Conservation (phyloP, 2,888 invertebrate genomes). For the Idaea straminata region DNA sequence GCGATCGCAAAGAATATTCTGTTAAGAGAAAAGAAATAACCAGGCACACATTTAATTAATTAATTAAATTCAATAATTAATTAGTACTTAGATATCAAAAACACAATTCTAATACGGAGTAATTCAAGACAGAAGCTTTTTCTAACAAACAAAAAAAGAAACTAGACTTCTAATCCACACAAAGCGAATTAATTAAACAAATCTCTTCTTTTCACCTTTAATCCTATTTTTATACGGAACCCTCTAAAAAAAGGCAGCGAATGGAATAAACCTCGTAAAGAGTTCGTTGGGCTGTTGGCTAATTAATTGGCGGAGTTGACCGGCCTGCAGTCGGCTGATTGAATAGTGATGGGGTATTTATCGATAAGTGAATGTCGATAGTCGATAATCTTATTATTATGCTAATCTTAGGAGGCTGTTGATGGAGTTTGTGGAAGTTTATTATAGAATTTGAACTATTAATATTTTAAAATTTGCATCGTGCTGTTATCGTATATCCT, state of each 20-base stretch:
- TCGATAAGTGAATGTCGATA: slow-evolving; percentile 19
- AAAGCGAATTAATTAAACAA: slow-evolving; percentile 6
- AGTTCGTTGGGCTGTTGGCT: slow-evolving; percentile 37
- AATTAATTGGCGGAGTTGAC: slow-evolving; percentile 51
- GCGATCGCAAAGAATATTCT: no score
- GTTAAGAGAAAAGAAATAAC: no score
- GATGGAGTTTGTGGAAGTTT: background rate
- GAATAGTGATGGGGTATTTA: slow-evolving; percentile 34
- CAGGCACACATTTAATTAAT: no score
- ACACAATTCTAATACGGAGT: no score
- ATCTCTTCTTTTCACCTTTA: slow-evolving; percentile 6
- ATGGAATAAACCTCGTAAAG: slow-evolving; percentile 35
- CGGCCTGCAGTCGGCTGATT: slow-evolving; percentile 38
- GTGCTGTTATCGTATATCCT: no score
- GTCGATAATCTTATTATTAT: slow-evolving; percentile 9
- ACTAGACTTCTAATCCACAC: slow-evolving; percentile 3
- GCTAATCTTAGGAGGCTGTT: background rate
- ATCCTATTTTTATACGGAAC: slow-evolving; percentile 14
- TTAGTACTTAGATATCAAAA: background rate
- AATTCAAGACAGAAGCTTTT: slow-evolving; percentile 3
- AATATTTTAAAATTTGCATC: no score
- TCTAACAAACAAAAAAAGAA: slow-evolving; percentile 2
- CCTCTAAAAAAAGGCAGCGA: slow-evolving; percentile 35
- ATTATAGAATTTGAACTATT: background rate
- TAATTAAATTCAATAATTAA: background rate